phyloP scores from a whole-genome alignment of 2,113 vertebrate species.

The Zosterops lateralis region DNA sequence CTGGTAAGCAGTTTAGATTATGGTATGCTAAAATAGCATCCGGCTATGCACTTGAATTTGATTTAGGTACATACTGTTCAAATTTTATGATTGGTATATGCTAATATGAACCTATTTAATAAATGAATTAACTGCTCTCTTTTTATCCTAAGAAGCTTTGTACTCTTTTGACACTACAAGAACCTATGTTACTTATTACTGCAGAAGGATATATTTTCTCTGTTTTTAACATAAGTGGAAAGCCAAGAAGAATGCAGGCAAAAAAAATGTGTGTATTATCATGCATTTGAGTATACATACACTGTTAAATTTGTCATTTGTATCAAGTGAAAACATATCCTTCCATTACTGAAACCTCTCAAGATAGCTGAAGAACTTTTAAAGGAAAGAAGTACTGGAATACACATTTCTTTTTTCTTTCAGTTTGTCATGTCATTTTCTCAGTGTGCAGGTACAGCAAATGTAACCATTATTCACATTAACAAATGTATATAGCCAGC shows the following conservation, averaged over 20 bases:
- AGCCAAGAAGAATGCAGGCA: neutral
- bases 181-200: neutral
- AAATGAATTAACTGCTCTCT: neutral
- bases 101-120: constrained; percentile 3
- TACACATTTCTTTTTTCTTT: neutral
- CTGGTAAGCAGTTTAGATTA: constrained; percentile 19
- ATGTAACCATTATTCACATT: neutral
- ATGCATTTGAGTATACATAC: neutral
- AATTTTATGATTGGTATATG: neutral
- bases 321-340: neutral
- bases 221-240: neutral
- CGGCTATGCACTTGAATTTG: neutral
- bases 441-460: neutral
- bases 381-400: neutral
- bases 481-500: neutral
- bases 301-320: neutral
- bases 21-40: neutral
- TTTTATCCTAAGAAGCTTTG: neutral
- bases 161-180: neutral
- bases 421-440: neutral
- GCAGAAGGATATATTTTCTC: neutral
- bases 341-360: neutral
- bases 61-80: neutral
- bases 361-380: neutral
- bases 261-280: neutral